These are phyloP conservation scores for Myoxocephalus aenaeus DNA, from an alignment of 2,797 vertebrate species.

Conservation along the genomic window DNA sequence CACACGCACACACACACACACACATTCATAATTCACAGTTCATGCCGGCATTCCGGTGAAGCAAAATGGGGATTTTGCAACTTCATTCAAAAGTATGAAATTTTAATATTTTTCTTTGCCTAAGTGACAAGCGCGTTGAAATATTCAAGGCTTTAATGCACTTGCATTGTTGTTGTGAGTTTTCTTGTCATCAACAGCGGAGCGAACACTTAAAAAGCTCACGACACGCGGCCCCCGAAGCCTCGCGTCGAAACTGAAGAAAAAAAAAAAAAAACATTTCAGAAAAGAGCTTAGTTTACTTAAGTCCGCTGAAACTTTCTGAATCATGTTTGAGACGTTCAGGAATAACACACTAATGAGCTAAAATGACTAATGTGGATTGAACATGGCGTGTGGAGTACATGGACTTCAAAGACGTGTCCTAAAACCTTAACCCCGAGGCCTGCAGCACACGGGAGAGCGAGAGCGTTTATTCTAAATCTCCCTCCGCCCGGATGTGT, in stretches of 20 bases:
- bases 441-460: background rate
- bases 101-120: slow-evolving; percentile 73
- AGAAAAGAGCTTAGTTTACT: slow-evolving; percentile 14
- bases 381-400: slow-evolving; percentile 13
- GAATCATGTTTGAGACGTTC: slow-evolving; percentile 23
- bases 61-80: slow-evolving; percentile 68
- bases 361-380: slow-evolving; percentile 26
- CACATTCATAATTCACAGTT: slow-evolving; percentile 70
- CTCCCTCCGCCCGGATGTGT: slow-evolving; percentile 33
- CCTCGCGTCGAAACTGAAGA: slow-evolving; percentile 16
- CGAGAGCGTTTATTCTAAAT: slow-evolving; percentile 28
- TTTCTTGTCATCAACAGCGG: slow-evolving; percentile 28
- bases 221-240: background rate
- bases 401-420: slow-evolving; percentile 24
- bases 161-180: slow-evolving; percentile 67
- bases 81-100: slow-evolving; percentile 67
- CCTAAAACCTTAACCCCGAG: slow-evolving; percentile 14
- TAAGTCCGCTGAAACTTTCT: background rate
- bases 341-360: slow-evolving; percentile 24
- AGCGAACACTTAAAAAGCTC: slow-evolving; percentile 30
- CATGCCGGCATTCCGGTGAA: slow-evolving; percentile 53
- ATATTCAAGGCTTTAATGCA: slow-evolving; percentile 76
- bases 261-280: slow-evolving; percentile 1
- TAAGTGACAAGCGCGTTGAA: slow-evolving; percentile 74
- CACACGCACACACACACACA: slow-evolving; percentile 5